Evolutionary conservation across 2,113 vertebrate genomes (phyloP), one percentile per base, ranked within the genome.

Genomic region (Urocolius indicus): DNA sequence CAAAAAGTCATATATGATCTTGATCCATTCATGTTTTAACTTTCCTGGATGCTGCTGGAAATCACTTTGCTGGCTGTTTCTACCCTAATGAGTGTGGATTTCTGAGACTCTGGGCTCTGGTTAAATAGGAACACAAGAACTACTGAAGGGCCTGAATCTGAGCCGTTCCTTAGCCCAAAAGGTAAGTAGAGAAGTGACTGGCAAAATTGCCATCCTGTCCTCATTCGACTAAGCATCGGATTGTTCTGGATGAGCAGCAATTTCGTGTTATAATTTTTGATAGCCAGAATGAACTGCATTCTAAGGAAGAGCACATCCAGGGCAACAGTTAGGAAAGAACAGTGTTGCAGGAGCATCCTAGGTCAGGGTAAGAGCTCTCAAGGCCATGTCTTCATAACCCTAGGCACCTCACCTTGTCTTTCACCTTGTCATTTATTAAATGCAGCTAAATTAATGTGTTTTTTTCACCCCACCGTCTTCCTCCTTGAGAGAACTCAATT

Each of bases 151-250:
- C 83, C 52, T 46, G 61, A 84, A 67, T 78, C 15, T 93, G 57
- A 79, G 27, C 17, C 10, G 72, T 86, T 76, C 79, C 19, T 83
- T 75, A 66, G 26, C 23, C 17, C 12, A 12, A 9, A 80, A 93
- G 87, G 94, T 95, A 95, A 97, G 93, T 94, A 67, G 77, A 59
- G 22, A 51, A 93, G 32, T 34, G 29, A 71, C 43, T 45, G 34
- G 24, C 73, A 43, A 87, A 89, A 84, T 63, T 15, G 30, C 24
- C 26, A 29, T 41, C 43, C 24, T 75, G 21, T 81, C 41, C 24
- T 38, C 19, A 36, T 86, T 75, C 59, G 67, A 74, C 46, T 73
- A 73, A 18, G 52, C 24, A 2, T 67, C 76, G 67, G 43, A 26
- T 62, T 75, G 38, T 84, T 72, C 63, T 65, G 54, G 9, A 34